These are phyloP conservation scores for Ophioderma brevispina DNA, from an alignment of 35 echinoderm and acorn worm species.

Conservation along the genomic window DNA sequence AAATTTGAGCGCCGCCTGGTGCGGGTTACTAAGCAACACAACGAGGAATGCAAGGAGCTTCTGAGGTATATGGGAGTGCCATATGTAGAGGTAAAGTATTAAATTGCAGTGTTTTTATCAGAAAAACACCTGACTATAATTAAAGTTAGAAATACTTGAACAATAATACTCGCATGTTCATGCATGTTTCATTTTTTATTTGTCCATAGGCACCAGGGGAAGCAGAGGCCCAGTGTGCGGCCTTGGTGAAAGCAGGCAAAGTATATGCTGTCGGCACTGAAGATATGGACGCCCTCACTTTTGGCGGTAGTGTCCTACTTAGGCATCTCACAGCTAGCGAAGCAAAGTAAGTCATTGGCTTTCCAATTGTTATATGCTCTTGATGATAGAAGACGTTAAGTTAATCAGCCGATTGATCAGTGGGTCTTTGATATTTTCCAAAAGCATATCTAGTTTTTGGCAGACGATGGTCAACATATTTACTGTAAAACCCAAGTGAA, in stretches of 20 bases:
- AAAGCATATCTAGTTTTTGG: too few relatives aligned
- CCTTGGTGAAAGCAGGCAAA: constrained; percentile 86
- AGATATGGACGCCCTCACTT: constrained; percentile 97
- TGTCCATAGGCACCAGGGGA: constrained; percentile 81
- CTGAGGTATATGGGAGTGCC: constrained; percentile 92
- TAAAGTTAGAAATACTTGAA: too few relatives aligned
- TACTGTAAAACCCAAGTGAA: too few relatives aligned
- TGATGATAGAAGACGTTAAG: too few relatives aligned
- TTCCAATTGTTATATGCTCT: too few relatives aligned
- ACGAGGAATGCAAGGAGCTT: constrained; percentile 84
- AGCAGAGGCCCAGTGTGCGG: constrained; percentile 91
- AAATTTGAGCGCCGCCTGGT: constrained; percentile 95
- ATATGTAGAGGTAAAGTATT: constrained; percentile 60
- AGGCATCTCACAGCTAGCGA: constrained; percentile 98
- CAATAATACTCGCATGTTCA: too few relatives aligned
- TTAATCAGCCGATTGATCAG: too few relatives aligned
- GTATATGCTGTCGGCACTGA: constrained; percentile 90
- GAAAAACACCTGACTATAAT: too few relatives aligned
- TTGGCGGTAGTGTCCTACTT: constrained; percentile 78
- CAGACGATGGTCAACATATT: too few relatives aligned
- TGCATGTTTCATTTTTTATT: neutral
- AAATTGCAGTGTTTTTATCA: neutral
- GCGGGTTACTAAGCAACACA: constrained; percentile 80
- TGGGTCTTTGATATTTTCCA: too few relatives aligned
- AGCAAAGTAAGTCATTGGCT: constrained; percentile 67